Evolutionary conservation across 1,140 invertebrate genomes (phyloP).

Genomic region (Diachasmimorpha longicaudata): DNA sequence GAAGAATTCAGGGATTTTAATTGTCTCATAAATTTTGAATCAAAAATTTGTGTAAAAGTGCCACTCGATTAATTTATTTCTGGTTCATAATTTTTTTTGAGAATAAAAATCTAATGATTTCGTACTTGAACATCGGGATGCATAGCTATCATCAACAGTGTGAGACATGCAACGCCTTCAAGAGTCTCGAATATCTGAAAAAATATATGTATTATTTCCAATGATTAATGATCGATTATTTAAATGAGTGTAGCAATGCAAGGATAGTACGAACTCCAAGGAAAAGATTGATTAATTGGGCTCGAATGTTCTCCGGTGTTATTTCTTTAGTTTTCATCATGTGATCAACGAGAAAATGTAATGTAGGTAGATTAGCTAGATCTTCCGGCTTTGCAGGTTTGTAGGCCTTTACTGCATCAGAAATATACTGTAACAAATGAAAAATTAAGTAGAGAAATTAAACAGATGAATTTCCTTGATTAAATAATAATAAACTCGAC

Average conservation of each 20-base stretch:
- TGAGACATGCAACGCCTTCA: conserved; percentile 56
- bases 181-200: conserved; percentile 74
- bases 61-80: too few species aligned
- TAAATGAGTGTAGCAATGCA: background rate
- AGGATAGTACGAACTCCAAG: conserved; percentile 48
- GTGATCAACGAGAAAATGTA: conserved; percentile 22
- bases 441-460: too few species aligned
- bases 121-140: conserved; percentile 61
- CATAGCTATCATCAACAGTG: conserved; percentile 62
- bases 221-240: background rate
- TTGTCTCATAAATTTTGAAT: too few species aligned
- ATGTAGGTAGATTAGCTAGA: background rate
- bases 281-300: conserved; percentile 55
- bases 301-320: conserved; percentile 39
- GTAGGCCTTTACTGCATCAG: conserved; percentile 11
- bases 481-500: too few species aligned
- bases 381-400: conserved; percentile 11
- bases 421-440: background rate
- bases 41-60: too few species aligned
- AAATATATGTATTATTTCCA: background rate
- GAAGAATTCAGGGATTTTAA: too few species aligned
- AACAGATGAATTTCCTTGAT: too few species aligned
- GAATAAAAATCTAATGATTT: too few species aligned
- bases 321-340: conserved; percentile 41
- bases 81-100: too few species aligned